Base-by-base conservation (phyloP, 2,797 vertebrate genomes). In the Selene dorsalis region DNA sequence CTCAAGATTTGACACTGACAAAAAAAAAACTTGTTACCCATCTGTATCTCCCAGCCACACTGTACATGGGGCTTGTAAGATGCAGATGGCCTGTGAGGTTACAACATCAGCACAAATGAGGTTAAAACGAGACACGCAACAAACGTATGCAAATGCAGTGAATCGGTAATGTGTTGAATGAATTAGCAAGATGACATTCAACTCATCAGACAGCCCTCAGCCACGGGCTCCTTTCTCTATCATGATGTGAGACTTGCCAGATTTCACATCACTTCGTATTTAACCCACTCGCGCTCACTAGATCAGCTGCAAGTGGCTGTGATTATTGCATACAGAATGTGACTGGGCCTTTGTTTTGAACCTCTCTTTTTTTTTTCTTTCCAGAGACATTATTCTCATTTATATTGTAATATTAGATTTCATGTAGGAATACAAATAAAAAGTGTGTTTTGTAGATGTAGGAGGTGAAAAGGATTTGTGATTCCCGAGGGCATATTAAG, bases 151-250 rank as follows among this genome's bases (percentile, higher is more conserved):
- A 84, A 89, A 89, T 86, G 66, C 55, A 65, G 79, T 88, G 81
- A 90, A 86, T 89, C 60, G 13, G 76, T 81, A 87, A 88, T 89
- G 87, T 58, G 66, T 24, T 79, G 82, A 89, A 85, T 85, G 52
- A 88, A 86, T 91, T 82, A 86, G 79, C 56, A 39, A 68, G 63
- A 85, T 84, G 81, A 80, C 62, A 62, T 72, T 85, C 69, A 84
- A 74, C 59, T 75, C 73, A 83, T 76, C 84, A 83, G 81, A 73
- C 77, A 84, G 78, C 45, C 43, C 35, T 61, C 48, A 71, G 79
- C 82, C 75, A 69, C 30, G 0, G 73, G 79, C 71, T 45, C 75
- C 26, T 76, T 80, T 76, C 38, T 75, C 60, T 30, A 61, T 73
- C 78, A 24, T 12, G 28, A 77, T 79, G 69, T 64, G 60, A 60